Conservation (phyloP, 2,797 vertebrate genomes). For the Balearica regulorum region DNA sequence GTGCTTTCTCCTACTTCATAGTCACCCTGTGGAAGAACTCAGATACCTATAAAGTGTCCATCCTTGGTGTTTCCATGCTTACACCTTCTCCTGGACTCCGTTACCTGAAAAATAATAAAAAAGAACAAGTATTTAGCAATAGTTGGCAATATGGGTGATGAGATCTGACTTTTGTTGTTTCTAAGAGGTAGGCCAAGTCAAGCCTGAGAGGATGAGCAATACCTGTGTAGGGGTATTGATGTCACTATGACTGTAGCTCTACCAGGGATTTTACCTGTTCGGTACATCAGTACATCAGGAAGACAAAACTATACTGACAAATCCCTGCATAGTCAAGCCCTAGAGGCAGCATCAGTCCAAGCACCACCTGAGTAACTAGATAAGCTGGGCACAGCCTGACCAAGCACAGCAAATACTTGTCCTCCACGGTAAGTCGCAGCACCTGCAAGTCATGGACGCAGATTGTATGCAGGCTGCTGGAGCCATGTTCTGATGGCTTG, state of each 20-base stretch:
- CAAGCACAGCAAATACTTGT: background rate
- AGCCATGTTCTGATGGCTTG: background rate
- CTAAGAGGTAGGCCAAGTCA: background rate
- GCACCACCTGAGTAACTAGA: background rate
- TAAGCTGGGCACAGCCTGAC: background rate
- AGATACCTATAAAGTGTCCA: background rate
- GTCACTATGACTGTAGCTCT: background rate
- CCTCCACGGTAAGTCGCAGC: background rate
- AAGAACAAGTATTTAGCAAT: background rate
- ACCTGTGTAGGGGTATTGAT: background rate
- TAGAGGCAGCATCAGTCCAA: background rate
- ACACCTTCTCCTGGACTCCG: background rate
- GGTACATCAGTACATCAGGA: background rate
- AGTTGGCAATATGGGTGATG: background rate
- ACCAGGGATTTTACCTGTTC: background rate
- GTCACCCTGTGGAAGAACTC: background rate
- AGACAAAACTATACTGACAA: background rate
- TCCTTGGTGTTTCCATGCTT: background rate
- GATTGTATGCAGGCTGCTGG: background rate
- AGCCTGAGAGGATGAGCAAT: background rate
- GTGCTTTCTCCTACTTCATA: background rate
- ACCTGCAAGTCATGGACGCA: background rate
- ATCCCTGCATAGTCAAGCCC: background rate
- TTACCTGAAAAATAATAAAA: background rate
- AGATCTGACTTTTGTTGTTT: background rate